Percentiles rank a stretch among this genome's conserved stretches.
phyloP scores from a whole-genome alignment of 2,888 invertebrate species.

The Pandemis heparana region DNA sequence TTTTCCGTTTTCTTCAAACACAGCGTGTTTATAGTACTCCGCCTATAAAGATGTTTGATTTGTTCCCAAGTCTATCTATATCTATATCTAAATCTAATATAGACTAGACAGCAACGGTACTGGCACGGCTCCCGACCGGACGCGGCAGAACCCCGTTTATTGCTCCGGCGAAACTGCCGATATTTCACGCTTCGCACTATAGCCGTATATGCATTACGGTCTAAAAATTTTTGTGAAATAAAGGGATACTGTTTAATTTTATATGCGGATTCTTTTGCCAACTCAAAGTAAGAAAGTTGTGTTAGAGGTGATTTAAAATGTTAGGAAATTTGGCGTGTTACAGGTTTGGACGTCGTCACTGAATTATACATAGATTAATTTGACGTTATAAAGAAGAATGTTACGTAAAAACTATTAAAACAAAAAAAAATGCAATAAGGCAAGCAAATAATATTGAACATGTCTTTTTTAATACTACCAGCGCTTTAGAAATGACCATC shows the following conservation, averaged over 20 bases:
- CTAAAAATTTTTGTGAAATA: conserved; percentile 24
- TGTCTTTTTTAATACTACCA: no score
- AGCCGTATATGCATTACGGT: conserved; percentile 20
- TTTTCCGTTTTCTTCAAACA: not conserved
- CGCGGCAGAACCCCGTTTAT: conserved; percentile 74
- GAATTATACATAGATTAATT: no score
- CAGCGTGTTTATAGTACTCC: not conserved
- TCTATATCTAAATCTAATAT: no score
- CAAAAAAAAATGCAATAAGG: no score
- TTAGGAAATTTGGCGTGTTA: no score
- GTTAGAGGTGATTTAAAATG: no score
- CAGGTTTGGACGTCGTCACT: no score
- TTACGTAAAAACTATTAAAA: no score
- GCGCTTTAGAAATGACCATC: no score
- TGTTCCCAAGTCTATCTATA: not conserved
- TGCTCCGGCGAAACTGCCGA: conserved; percentile 75
- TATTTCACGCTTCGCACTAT: conserved; percentile 63
- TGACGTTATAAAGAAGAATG: no score
- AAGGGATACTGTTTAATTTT: not conserved
- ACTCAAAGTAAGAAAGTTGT: no score
- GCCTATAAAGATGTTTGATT: not conserved
- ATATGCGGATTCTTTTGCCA: not conserved
- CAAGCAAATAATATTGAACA: no score
- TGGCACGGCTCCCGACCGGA: conserved; percentile 79
- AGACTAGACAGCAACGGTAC: conserved; percentile 53